Evolutionary conservation across 2,888 invertebrate genomes (phyloP).

Genomic region (Polymixis lichenea): DNA sequence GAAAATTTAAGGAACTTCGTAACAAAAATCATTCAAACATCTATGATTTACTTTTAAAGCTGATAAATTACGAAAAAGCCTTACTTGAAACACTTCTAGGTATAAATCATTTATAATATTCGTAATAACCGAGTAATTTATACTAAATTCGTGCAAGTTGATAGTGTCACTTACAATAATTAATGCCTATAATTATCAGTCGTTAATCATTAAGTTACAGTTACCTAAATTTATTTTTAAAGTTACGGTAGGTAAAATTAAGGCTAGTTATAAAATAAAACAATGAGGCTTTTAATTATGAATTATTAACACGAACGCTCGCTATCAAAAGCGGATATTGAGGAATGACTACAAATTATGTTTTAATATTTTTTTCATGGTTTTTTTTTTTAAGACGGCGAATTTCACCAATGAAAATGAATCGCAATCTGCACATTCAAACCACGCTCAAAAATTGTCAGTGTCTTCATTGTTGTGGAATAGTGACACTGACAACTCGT

Average conservation of each 20-base stretch:
- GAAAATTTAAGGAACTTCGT: no score
- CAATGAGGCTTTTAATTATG: no score
- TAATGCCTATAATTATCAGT: conserved; percentile 26
- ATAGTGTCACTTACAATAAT: conserved; percentile 32
- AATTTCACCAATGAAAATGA: background rate
- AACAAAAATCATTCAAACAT: background rate
- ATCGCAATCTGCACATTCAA: background rate
- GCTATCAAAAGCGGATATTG: no score
- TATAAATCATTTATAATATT: conserved; percentile 17
- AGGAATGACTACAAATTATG: no score
- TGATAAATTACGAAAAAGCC: background rate
- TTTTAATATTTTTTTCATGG: no score
- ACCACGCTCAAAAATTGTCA: background rate
- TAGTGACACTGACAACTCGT: background rate
- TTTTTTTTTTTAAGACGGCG: no score
- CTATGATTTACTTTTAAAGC: background rate
- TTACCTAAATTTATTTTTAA: background rate
- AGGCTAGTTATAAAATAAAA: background rate
- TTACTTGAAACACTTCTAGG: background rate
- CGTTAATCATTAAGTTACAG: conserved; percentile 3
- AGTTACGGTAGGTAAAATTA: background rate
- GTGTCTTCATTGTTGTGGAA: background rate
- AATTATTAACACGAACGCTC: no score
- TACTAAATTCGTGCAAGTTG: conserved; percentile 14
- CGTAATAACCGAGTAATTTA: conserved; percentile 31